These are phyloP conservation scores for Pleuronectes platessa DNA, from an alignment of 2,113 vertebrate genomes.

Conservation along the genomic window DNA sequence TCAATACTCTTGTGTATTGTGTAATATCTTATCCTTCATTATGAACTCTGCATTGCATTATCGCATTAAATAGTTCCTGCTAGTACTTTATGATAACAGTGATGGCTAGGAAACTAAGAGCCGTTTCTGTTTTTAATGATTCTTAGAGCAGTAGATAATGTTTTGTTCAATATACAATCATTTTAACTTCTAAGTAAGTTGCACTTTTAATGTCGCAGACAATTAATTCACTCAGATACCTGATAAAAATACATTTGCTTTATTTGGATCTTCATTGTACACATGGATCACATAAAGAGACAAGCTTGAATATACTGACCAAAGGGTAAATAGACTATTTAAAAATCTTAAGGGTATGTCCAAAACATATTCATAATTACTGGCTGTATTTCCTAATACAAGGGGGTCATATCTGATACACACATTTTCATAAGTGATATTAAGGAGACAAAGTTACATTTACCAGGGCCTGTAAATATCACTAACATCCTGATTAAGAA, in stretches of 20 bases:
- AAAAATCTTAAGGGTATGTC: conserved; percentile 2
- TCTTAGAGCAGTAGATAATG: background rate
- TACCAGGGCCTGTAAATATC: conserved; percentile 9
- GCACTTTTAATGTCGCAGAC: background rate
- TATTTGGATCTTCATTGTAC: conserved; percentile 67
- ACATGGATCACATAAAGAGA: conserved; percentile 37
- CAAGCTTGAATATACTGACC: conserved; percentile 44
- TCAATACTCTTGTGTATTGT: conserved; percentile 57
- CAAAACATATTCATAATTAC: conserved; percentile 9
- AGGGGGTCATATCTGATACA: conserved; percentile 4
- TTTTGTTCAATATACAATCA: background rate
- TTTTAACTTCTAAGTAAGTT: background rate
- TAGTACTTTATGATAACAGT: background rate
- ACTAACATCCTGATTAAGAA: background rate
- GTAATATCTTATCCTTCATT: conserved; percentile 51
- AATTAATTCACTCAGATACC: conserved; percentile 20
- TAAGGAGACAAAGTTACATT: background rate
- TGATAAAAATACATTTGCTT: conserved; percentile 78
- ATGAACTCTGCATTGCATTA: conserved; percentile 1
- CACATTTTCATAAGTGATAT: background rate
- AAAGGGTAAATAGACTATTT: conserved; percentile 37
- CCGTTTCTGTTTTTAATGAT: background rate
- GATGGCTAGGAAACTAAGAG: background rate
- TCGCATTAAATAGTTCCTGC: background rate
- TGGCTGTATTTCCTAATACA: conserved; percentile 29